Evolutionary conservation across 2,888 invertebrate species (phyloP), one percentile per base, ranked within the genome.

Genomic region (Pasiphila rectangulata): DNA sequence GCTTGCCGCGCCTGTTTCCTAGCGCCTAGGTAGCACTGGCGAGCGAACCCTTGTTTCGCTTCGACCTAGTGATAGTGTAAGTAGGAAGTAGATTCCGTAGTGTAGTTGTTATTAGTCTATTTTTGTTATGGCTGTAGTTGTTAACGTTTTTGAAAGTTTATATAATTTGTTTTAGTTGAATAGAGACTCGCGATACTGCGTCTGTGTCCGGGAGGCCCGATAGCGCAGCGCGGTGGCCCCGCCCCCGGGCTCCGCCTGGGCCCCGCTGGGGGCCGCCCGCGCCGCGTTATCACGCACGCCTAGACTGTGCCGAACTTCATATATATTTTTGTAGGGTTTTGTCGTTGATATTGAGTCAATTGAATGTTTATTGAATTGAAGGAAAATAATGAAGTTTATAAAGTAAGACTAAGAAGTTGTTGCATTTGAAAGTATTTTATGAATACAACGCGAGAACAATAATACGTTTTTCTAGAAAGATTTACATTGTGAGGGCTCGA

Each of bases 341-440:
- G 83, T 85, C 86, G 85, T 87, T 87, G 84, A 83, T 85, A 84
- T 56, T 83, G 83, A 84, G 87, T 87, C 87, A 87, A 87, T 87
- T 87, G 85, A 83, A 86, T 84, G 84, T 84, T 87, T 84, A 86
- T 74, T 82, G 80, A 84, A 86, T 83, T 81, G 78, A 84, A 79
- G 70, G 74, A 79, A 83, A 82, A 79, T 72, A 81, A 85, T 83
- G 83, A 32, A 32, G 32, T 86, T 84, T 84, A 85, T 84, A 83
- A 80, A 78, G 63, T 86, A 86, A 85, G 84, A 83, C 75, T 86
- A 86, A 85, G 84, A 81, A 82, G 83, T 88, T 88, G 86, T 88
- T 87, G 87, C 87, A 88, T 88, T 87, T 87, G 82, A 85, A 86
- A 83, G 87, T 86, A 85, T 86, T 85, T 85, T 86, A 83, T 82